Base-by-base conservation (phyloP, 2,888 invertebrate genomes). In the Leucoma salicis region DNA sequence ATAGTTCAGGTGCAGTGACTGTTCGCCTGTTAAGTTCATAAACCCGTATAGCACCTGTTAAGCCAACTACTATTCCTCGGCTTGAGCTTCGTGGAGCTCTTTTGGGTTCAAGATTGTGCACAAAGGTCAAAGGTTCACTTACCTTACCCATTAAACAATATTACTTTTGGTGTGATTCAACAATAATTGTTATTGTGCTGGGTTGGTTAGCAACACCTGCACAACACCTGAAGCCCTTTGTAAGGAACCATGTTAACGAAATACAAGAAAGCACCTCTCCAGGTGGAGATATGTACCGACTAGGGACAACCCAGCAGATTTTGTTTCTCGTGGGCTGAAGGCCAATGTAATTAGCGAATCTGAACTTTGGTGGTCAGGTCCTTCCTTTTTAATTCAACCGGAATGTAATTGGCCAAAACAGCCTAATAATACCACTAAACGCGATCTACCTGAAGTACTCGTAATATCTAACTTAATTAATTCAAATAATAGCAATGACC, bases 311-410 rank as follows among this genome's bases (percentile, higher is more conserved):
- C n/a, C n/a, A n/a, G 13, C 29, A 3, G 29, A 29, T 29, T 2
- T 29, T 29, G 29, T 29, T 10, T 29, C 29, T 11, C 29, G 29
- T 12, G 29, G 29, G 29, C 29, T 29, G 42, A 29, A 12, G n/a
- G 29, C 29, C 14, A 29, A 12, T 29, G 11, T 29, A 2, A 29
- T 29, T 29, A 12, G 29, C 12, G 12, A 12, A 3, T 29, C 11
- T 3, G n/a, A 10, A 3, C 14, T 29, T 6, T 29, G 29, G 29
- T 29, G 29, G n/a, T 10, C 2, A 12, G 29, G 29, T 29, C 29
- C 29, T 12, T n/a, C 12, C 7, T 29, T 29, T 29, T 12, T 29
- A 29, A 12, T 12, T 29, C n/a, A 29, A 12, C 14, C n/a, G 12
- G 2, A 29, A 29, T 29, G 11, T 16, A 16, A 29, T 11, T 29